phyloP scores from a whole-genome alignment of 2,888 invertebrate genomes.

The Calameuta idolon region DNA sequence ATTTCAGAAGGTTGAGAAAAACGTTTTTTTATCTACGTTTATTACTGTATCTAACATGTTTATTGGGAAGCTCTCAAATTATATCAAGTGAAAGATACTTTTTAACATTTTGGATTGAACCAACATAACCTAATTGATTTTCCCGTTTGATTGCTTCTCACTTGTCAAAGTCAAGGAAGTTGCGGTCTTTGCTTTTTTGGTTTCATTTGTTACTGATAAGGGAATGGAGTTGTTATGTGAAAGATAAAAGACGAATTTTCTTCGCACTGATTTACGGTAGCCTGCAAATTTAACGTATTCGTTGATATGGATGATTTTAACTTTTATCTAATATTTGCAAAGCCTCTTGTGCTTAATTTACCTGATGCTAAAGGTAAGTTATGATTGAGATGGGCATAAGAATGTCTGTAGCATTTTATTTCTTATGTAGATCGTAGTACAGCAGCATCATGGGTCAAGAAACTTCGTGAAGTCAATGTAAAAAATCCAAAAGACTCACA shows the following conservation, averaged over 20 bases:
- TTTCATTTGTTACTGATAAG: neutral
- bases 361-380: slow-evolving; percentile 57
- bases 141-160: neutral
- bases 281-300: neutral
- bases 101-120: neutral
- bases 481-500: slow-evolving; percentile 52
- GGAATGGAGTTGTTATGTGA: neutral
- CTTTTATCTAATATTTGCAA: slow-evolving; percentile 66
- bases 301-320: slow-evolving; percentile 54
- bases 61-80: neutral
- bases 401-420: neutral
- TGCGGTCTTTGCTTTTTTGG: neutral
- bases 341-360: slow-evolving; percentile 64
- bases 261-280: neutral
- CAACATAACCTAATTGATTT: neutral
- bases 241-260: neutral
- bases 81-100: neutral
- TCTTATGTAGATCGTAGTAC: slow-evolving; percentile 58
- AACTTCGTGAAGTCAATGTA: slow-evolving; percentile 45
- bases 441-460: slow-evolving; percentile 67
- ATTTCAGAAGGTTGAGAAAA: neutral
- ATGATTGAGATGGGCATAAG: neutral
- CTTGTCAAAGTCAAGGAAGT: neutral
- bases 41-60: neutral
- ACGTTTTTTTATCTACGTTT: neutral